A percentile compares a stretch with the other conserved stretches of the same genome.
Evolutionary conservation across 2,797 vertebrate species (phyloP).

Genomic region (Stomatorhinus walkeri): DNA sequence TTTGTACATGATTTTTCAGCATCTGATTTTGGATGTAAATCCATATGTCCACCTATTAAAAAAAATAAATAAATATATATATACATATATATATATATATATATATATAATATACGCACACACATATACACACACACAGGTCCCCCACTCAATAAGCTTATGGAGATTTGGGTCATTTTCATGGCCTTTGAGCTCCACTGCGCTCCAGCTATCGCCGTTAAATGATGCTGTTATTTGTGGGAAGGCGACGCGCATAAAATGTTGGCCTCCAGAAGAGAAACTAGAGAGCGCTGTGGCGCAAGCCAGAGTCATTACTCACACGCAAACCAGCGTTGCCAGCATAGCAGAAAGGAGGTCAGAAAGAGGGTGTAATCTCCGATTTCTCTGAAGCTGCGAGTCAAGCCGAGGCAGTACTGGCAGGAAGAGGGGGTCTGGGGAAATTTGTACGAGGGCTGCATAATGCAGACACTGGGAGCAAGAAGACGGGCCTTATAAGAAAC

Average conservation of each 20-base stretch:
- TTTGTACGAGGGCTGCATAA: neutral
- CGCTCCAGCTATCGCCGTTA: neutral
- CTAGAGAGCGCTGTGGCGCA: neutral
- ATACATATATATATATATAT: neutral
- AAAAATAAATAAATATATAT: neutral
- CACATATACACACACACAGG: neutral
- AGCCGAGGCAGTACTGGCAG: neutral
- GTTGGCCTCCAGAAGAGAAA: neutral
- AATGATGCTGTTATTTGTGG: neutral
- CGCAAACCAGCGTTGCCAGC: neutral
- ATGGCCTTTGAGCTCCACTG: neutral
- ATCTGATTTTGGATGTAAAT: neutral
- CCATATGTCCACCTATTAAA: neutral
- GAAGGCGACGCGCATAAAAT: neutral
- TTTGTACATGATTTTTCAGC: neutral
- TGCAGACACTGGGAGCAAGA: neutral
- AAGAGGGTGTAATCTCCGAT: constrained; percentile 6
- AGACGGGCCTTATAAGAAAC: neutral
- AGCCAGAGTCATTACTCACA: neutral
- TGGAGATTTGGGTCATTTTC: neutral
- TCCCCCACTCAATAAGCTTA: neutral
- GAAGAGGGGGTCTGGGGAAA: neutral
- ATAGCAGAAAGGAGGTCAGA: constrained; percentile 9
- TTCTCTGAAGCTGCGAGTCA: neutral
- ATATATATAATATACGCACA: neutral